A percentile compares a stretch with the other conserved stretches of the same genome.
Evolutionary conservation across 2,888 invertebrate genomes (phyloP).

Genomic region (Timema podura): DNA sequence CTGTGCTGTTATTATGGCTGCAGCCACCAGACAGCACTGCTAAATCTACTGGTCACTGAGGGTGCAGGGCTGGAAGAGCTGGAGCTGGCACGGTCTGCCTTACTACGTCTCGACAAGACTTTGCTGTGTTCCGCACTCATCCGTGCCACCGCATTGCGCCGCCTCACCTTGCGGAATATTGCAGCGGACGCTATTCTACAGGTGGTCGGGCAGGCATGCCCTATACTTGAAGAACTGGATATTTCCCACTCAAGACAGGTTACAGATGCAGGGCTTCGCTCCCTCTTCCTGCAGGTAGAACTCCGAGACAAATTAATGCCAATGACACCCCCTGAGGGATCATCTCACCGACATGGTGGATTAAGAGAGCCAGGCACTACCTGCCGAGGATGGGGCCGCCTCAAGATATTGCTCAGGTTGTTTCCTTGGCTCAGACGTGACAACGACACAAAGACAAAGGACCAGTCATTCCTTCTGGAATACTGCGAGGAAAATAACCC

Average conservation of each 20-base stretch:
- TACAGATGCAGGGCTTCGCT: slow-evolving; percentile 44
- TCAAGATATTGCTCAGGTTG: slow-evolving; percentile 28
- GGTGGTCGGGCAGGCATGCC: slow-evolving; percentile 44
- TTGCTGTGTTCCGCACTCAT: slow-evolving; percentile 42
- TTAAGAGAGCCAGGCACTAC: slow-evolving; percentile 1
- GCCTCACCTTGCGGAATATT: slow-evolving; percentile 45
- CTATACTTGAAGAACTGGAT: slow-evolving; percentile 43
- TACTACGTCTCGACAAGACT: slow-evolving; percentile 44
- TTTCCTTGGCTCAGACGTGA: slow-evolving; percentile 33
- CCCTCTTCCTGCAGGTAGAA: slow-evolving; percentile 44
- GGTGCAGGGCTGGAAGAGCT: slow-evolving; percentile 44
- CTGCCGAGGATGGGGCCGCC: slow-evolving; percentile 28
- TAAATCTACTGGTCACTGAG: slow-evolving; percentile 43
- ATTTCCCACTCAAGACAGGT: slow-evolving; percentile 47
- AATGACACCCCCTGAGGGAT: slow-evolving; percentile 25
- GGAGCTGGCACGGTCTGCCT: slow-evolving; percentile 44
- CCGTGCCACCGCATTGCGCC: slow-evolving; percentile 42
- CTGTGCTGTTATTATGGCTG: slow-evolving; percentile 49
- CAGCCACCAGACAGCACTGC: slow-evolving; percentile 45
- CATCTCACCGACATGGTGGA: not conserved
- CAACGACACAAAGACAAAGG: slow-evolving; percentile 30
- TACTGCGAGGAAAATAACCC: slow-evolving; percentile 43
- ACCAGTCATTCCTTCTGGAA: slow-evolving; percentile 41
- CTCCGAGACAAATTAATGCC: slow-evolving; percentile 40
- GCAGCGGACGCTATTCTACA: slow-evolving; percentile 45